Conservation (phyloP, 2,797 vertebrate species). For the Moxostoma hubbsi region DNA sequence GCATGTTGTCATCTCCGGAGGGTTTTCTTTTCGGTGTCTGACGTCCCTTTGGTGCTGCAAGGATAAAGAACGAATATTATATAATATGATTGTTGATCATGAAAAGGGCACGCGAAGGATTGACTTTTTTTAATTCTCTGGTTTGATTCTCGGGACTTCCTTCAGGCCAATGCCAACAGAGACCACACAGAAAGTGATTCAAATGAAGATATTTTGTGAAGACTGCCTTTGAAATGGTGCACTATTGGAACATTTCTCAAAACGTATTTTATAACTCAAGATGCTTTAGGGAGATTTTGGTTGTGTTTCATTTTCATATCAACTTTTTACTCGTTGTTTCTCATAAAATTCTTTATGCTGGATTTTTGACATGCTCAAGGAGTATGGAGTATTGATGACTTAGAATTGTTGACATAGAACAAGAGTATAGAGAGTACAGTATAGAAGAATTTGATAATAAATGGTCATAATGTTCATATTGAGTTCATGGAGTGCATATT, state of each 20-base stretch:
- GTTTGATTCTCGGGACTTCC: background rate
- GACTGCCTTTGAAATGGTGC: background rate
- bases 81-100: slow-evolving; percentile 14
- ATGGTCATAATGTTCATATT: no score
- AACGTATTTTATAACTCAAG: no score
- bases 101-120: slow-evolving; percentile 2
- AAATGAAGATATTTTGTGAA: slow-evolving; percentile 4
- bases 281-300: no score
- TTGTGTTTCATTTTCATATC: no score
- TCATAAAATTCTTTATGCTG: no score
- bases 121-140: slow-evolving; percentile 24
- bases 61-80: slow-evolving; percentile 25
- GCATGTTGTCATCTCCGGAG: slow-evolving; percentile 26
- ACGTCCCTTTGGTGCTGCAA: background rate
- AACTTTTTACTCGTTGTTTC: no score
- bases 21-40: slow-evolving; percentile 14
- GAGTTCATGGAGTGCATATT: no score
- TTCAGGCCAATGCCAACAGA: background rate
- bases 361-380: no score
- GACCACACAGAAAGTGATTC: background rate
- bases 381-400: no score
- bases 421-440: no score
- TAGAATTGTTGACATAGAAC: no score
- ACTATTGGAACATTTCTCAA: background rate
- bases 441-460: no score